Evolutionary conservation across 1,140 invertebrate species (phyloP), one percentile per base, ranked within the genome.

Genomic region (Anastrepha obliqua): DNA sequence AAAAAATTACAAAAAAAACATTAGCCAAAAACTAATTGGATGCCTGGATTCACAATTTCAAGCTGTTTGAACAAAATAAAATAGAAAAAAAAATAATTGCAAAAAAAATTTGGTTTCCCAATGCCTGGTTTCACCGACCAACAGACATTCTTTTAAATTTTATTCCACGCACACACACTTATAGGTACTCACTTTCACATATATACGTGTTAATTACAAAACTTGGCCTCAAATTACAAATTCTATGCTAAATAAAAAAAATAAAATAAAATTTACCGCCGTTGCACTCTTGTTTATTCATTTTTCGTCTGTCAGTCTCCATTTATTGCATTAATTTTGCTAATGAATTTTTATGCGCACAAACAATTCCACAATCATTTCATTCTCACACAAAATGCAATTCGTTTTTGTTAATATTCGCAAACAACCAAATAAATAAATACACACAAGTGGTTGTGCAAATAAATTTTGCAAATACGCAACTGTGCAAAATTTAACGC

Each of bases 391-490:
- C 17, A 39, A 67, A 67, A 2, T 67, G 20, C 15, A 58, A 11
- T 74, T 7, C 67, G 39, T 11, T 74, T 44, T 42, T 74, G 44
- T 74, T 29, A 65, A 74, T 44, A 44, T 74, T 74, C 42, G 42
- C 67, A 74, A 74, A 47, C 67, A 74, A 55, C 51, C 11, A 11
- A 81, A 81, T 51, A 81, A 81, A 39, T 42, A 81, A n/a, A 55
- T 20, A 51, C 74, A 20, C n/a, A n/a, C 15, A 81, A 51, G 74
- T 81, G 74, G 44, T 81, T 55, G 74, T n/a, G 74, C 44, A 81
- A 81, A 81, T 81, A 81, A 81, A 55, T 55, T 81, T 70, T 11
- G 47, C 29, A 81, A 81, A 81, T 55, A 81, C 51, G 47, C 74
- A 81, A 58, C 74, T 20, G 0, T 29, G 74, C 17, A 70, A 7